These are phyloP conservation scores for Sphenodon punctatus DNA, from an alignment of 2,797 vertebrate species.

Conservation along the genomic window DNA sequence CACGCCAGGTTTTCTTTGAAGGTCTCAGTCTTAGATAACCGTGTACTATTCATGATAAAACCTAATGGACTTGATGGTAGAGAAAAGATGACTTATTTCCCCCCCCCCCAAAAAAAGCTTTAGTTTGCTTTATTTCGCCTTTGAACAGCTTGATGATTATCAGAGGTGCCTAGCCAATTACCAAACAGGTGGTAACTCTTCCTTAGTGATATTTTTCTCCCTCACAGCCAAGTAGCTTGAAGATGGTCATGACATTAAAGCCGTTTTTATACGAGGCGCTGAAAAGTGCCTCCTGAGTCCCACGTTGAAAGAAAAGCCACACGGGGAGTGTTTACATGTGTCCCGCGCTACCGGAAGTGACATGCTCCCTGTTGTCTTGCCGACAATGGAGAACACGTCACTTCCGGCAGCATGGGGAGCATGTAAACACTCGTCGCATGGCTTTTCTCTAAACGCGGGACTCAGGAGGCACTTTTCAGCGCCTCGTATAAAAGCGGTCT, in stretches of 20 bases:
- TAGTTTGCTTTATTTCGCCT: background rate
- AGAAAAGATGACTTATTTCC: background rate
- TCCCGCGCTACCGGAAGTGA: no score
- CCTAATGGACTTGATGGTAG: background rate
- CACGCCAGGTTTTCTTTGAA: background rate
- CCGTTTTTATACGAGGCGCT: no score
- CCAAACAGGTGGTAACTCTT: background rate
- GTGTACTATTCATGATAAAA: rapidly evolving
- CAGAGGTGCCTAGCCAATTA: background rate
- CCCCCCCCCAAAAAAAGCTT: background rate
- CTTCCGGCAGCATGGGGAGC: no score
- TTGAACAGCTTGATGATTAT: background rate
- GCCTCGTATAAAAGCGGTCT: no score
- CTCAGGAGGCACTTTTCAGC: no score
- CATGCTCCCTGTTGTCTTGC: no score
- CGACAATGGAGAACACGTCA: no score
- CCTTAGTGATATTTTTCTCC: background rate
- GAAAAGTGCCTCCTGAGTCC: no score
- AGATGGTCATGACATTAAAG: background rate
- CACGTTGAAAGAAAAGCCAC: no score
- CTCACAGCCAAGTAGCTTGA: background rate
- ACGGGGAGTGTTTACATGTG: no score
- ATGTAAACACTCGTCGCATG: no score
- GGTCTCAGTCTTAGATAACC: rapidly evolving
- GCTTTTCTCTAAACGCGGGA: no score